Conservation (phyloP, 92 coral and sea anemone genomes). For the Blastomussa wellsi region DNA sequence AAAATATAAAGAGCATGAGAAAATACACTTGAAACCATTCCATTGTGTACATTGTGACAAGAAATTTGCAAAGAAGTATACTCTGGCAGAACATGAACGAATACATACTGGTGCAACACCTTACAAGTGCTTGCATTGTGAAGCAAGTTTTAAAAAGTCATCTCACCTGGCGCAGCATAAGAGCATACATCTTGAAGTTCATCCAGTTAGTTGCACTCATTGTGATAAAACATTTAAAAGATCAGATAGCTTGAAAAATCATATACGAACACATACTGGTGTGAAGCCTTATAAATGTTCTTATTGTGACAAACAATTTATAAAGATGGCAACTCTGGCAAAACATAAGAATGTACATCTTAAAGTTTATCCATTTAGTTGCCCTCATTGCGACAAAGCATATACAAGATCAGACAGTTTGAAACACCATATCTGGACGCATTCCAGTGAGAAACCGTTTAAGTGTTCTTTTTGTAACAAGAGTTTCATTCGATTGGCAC, state of each 20-base stretch:
- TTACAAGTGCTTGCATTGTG: constrained; percentile 18
- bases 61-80: too few relatives aligned
- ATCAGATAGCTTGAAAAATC: not conserved
- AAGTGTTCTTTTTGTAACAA: not conserved
- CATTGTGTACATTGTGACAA: too few relatives aligned
- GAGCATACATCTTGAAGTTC: not conserved
- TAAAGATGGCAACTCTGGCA: not conserved
- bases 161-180: not conserved
- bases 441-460: not conserved
- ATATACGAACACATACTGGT: not conserved
- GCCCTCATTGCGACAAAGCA: constrained; percentile 6
- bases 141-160: not conserved
- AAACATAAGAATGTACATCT: not conserved
- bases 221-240: constrained; percentile 12
- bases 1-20: too few relatives aligned
- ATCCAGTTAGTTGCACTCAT: not conserved
- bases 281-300: not conserved
- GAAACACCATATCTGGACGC: not conserved
- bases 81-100: too few relatives aligned
- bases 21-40: too few relatives aligned
- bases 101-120: constrained; percentile 1
- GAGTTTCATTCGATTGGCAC: not conserved
- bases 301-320: not conserved
- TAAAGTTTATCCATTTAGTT: not conserved
- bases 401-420: not conserved